A percentile compares a stretch with the other conserved stretches of the same genome.
phyloP scores from a whole-genome alignment of 2,888 invertebrate genomes.

The Drosophila barbarae region DNA sequence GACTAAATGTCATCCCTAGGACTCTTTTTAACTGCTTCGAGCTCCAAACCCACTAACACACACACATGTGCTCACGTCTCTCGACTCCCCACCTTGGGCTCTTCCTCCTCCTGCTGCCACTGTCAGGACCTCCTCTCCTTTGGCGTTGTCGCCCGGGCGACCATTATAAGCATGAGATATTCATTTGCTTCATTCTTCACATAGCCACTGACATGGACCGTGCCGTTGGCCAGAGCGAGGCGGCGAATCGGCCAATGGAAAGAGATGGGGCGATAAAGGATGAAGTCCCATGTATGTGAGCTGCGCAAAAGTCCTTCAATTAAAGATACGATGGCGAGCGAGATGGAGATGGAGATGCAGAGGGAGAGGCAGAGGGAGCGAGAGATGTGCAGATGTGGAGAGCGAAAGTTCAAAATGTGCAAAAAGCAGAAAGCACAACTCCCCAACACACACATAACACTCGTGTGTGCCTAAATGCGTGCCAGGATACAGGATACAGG shows the following conservation, averaged over 20 bases:
- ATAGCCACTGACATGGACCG: slow-evolving; percentile 66
- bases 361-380: slow-evolving; percentile 35
- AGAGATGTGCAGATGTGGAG: slow-evolving; percentile 57
- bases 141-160: slow-evolving; percentile 66
- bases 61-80: slow-evolving; percentile 16
- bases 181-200: slow-evolving; percentile 75
- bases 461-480: slow-evolving; percentile 24
- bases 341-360: slow-evolving; percentile 55
- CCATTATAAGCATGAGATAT: slow-evolving; percentile 77
- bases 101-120: background rate
- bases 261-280: slow-evolving; percentile 35
- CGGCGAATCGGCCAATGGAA: slow-evolving; percentile 37
- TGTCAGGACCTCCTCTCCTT: slow-evolving; percentile 15
- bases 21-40: slow-evolving; percentile 9
- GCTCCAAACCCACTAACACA: slow-evolving; percentile 11
- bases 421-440: slow-evolving; percentile 56
- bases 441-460: slow-evolving; percentile 27
- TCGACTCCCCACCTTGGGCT: slow-evolving; percentile 15
- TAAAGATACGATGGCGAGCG: slow-evolving; percentile 71
- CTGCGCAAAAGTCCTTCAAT: slow-evolving; percentile 75
- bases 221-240: slow-evolving; percentile 52
- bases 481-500: slow-evolving; percentile 12
- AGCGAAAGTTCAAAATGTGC: slow-evolving; percentile 74
- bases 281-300: slow-evolving; percentile 42
- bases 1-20: slow-evolving; percentile 1